These are phyloP conservation scores for Andrena fulva DNA, from an alignment of 2,888 invertebrate genomes.

Conservation along the genomic window DNA sequence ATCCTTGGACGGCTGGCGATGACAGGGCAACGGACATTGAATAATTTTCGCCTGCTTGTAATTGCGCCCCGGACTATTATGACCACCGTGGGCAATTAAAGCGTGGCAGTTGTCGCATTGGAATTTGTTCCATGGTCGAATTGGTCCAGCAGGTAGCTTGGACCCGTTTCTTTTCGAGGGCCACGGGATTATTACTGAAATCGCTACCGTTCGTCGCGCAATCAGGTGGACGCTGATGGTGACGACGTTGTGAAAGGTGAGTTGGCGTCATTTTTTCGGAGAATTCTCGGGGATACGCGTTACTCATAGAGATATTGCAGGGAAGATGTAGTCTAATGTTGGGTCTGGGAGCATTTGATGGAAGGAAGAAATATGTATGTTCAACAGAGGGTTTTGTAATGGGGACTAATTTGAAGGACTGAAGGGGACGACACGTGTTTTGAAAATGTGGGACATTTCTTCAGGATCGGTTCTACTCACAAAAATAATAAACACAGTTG, in stretches of 20 bases:
- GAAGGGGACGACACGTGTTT: too few relatives aligned
- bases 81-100: slow-evolving; percentile 8
- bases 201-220: background rate
- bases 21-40: background rate
- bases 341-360: background rate
- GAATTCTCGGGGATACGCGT: background rate
- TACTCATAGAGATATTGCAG: background rate
- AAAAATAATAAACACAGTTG: too few relatives aligned
- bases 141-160: background rate
- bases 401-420: background rate
- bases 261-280: background rate
- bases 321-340: background rate
- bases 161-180: too few relatives aligned
- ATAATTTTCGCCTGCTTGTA: background rate
- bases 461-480: too few relatives aligned
- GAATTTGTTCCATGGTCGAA: background rate
- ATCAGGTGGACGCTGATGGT: background rate
- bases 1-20: background rate
- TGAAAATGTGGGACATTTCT: too few relatives aligned
- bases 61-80: slow-evolving; percentile 10
- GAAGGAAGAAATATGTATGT: background rate
- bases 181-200: slow-evolving; percentile 16
- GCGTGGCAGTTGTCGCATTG: background rate
- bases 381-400: background rate
- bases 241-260: background rate